Base-by-base conservation (phyloP, 92 coral and sea anemone species). In the Parazoanthus atlanticus region DNA sequence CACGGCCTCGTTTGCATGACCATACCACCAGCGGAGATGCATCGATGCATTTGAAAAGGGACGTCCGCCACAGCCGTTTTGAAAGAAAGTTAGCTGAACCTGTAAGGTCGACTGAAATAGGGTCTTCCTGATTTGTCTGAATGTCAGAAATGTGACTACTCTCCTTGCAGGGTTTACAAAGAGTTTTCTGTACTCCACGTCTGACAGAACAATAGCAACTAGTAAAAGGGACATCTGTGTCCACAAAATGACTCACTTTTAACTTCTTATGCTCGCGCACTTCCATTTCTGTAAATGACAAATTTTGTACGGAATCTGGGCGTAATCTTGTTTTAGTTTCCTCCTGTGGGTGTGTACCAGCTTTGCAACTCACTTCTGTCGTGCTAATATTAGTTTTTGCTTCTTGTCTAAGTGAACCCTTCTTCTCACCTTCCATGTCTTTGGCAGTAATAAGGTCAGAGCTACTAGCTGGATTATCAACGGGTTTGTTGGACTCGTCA, bases 21-120 rank as follows among this genome's bases (percentile, higher is more conserved):
- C 91, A 83, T 9, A 96, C 93, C 77, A 96, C 98, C 34, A 96
- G 92, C 31, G 99, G 99, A 47, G 99, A 96, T 61, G 99, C 98
- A 79, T 96, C 99, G 28, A 95, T 91, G 76, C 99, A 96, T 79
- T 95, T 95, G 88, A 92, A 85, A 36, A 95, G 88, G 86, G 86
- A 88, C 34, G 93, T 91, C 49, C 88, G 85, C 99, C 99, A 96
- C 66, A 73, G 56, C 76, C 74, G 73, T 8, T 38, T 34, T 54
- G 74, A 65, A 74, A 32, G 40, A 26, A 83, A 34, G 30, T 28
- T 78, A 21, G 19, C 65, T 61, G 88, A 8, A 33, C 56, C 36
- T 47, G 6, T 54, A 13, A 25, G 23, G 6, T 54, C 75, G 41
- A 7, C 52, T 16, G 65, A 43, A 69, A 21, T 8, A 11, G 71